Evolutionary conservation across 2,113 vertebrate genomes (phyloP), one percentile per base, ranked within the genome.

Genomic region (Phoxinus phoxinus): DNA sequence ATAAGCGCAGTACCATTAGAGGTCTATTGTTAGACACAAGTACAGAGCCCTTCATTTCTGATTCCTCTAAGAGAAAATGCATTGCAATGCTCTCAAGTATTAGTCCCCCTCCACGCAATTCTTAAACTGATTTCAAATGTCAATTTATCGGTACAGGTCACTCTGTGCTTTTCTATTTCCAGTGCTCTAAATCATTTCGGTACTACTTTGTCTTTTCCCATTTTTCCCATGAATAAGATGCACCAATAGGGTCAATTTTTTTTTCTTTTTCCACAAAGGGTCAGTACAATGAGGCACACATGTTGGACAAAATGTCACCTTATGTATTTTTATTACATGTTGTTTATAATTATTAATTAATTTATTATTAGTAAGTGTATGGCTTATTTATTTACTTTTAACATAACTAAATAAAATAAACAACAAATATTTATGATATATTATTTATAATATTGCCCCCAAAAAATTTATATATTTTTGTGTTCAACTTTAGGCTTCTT

Each of bases 21-120:
- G 76, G 30, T 75, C 87, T 90, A 86, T 90, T 90, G 87, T 88
- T 88, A 88, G 87, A 69, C 35, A 69, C 65, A 30, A 86, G 56
- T 86, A 74, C 80, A 81, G 51, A 84, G 51, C 67, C n/a, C 69
- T 59, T 86, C 27, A 71, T 84, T 87, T 59, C 84, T 35, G 58
- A 76, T 80, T 87, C 80, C 51, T 76, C 35, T n/a, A 44, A 74
- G n/a, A 75, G 75, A 23, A 58, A 53, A 83, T n/a, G 21, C 83
- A 72, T 11, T 11, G 61, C 41, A 53, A 35, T 37, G 27, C 44
- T 82, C 44, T 82, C 19, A 7, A 69, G 61, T 71, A 82, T 82
- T 65, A 63, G 59, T 30, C 37, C 15, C 35, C 56, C 77, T 63
- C 13, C 23, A 19, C 32, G 12, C 1, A 6, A 17, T 63, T 63